Evolutionary conservation across 2,113 vertebrate species (phyloP).

Genomic region (Thryonomys swinderianus): DNA sequence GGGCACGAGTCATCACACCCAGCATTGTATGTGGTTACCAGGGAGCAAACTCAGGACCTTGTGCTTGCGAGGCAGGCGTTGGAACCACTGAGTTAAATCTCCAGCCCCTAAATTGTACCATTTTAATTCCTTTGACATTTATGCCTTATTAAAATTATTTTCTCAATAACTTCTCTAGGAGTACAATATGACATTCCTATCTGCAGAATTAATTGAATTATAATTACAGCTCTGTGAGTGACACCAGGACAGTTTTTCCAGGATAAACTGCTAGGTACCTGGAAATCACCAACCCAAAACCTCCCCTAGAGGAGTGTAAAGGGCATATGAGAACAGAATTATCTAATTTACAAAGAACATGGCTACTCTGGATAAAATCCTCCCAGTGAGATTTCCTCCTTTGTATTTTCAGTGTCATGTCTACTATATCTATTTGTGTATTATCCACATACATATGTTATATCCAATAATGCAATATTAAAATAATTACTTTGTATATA

Average conservation of each 20-base stretch:
- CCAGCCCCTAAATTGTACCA: too few species aligned
- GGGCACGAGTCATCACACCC: too few species aligned
- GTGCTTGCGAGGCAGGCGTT: too few species aligned
- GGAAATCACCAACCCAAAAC: too few species aligned
- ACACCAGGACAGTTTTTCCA: too few species aligned
- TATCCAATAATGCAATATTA: not conserved
- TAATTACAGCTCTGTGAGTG: too few species aligned
- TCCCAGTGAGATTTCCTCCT: not conserved
- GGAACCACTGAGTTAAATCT: too few species aligned
- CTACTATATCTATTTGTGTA: not conserved
- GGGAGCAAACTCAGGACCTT: too few species aligned
- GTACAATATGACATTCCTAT: not conserved
- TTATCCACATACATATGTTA: not conserved
- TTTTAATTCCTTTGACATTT: conserved; percentile 25
- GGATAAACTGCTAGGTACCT: too few species aligned
- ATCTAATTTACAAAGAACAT: not conserved
- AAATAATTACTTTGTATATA: not conserved
- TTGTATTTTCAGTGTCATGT: not conserved
- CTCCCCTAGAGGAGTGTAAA: too few species aligned
- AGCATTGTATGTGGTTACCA: too few species aligned
- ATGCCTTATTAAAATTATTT: not conserved
- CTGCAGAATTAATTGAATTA: not conserved
- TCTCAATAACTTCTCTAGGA: not conserved
- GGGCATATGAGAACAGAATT: not conserved
- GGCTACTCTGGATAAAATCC: not conserved